These are phyloP conservation scores for Bradypodion ventrale DNA, from an alignment of 2,797 vertebrate genomes.

Conservation along the genomic window DNA sequence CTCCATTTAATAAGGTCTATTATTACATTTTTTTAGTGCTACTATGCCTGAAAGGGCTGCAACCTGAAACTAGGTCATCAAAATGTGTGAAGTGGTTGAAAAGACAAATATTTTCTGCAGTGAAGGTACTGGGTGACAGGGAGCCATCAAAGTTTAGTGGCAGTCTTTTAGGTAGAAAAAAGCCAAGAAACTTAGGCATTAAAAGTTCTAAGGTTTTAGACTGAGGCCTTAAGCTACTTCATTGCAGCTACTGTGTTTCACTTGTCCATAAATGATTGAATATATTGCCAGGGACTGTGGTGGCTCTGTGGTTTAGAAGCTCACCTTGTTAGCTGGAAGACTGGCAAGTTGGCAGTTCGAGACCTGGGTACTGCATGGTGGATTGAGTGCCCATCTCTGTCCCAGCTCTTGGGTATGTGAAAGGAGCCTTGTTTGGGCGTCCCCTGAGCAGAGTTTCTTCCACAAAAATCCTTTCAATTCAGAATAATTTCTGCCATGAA, in stretches of 20 bases:
- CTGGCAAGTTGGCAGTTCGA: too few species aligned
- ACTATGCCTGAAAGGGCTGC: constrained; percentile 9
- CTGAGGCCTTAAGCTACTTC: background rate
- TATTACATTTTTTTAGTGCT: background rate
- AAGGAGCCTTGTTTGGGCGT: too few species aligned
- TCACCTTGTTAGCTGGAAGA: too few species aligned
- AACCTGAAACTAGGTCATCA: constrained; percentile 31
- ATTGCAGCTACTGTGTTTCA: background rate
- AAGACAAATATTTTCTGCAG: constrained; percentile 10
- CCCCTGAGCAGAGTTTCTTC: too few species aligned
- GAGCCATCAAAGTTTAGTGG: constrained; percentile 16
- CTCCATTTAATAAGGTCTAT: constrained; percentile 22
- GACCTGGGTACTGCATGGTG: too few species aligned
- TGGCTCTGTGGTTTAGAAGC: too few species aligned
- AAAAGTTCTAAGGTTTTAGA: background rate
- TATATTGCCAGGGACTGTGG: too few species aligned
- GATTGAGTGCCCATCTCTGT: too few species aligned
- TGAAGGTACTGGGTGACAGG: constrained; percentile 3
- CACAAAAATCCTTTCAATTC: too few species aligned
- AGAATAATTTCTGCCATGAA: too few species aligned
- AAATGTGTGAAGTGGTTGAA: constrained; percentile 29
- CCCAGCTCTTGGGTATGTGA: too few species aligned
- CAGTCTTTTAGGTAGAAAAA: constrained; percentile 1
- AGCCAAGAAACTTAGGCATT: background rate
- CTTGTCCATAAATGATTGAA: background rate